Evolutionary conservation across 92 coral and sea anemone genomes (phyloP).

Genomic region (Micromussa lordhowensis): DNA sequence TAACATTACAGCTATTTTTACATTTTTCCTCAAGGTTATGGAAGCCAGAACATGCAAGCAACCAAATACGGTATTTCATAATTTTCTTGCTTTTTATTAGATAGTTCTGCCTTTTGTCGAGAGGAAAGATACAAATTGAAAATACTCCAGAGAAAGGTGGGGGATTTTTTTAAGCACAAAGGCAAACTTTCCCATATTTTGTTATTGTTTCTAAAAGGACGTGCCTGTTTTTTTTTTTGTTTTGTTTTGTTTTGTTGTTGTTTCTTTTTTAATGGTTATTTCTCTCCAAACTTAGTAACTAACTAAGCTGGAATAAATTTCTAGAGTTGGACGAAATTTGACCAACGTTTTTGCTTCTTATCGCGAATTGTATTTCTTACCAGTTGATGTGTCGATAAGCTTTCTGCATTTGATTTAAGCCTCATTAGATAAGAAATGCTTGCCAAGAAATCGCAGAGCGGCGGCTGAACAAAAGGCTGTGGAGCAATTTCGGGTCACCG

Average conservation of each 20-base stretch:
- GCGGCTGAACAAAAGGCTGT: slow-evolving; percentile 5
- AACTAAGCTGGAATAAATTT: background rate
- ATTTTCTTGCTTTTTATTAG: background rate
- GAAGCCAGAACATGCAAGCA: background rate
- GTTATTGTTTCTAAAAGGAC: background rate
- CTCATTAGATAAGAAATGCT: slow-evolving; percentile 7
- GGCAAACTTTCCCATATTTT: no score
- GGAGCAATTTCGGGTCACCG: background rate
- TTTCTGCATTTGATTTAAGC: slow-evolving; percentile 25
- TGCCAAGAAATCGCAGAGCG: background rate
- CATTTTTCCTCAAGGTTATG: no score
- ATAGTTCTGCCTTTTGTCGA: background rate
- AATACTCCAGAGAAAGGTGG: background rate
- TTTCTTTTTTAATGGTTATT: background rate
- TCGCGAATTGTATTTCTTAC: slow-evolving; percentile 10
- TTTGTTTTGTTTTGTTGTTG: no score
- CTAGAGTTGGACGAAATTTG: slow-evolving; percentile 6
- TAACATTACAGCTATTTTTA: slow-evolving; percentile 3
- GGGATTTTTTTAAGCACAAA: background rate
- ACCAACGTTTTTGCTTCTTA: slow-evolving; percentile 4
- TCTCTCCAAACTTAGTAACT: background rate
- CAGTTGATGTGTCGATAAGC: slow-evolving; percentile 40
- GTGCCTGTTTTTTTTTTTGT: background rate
- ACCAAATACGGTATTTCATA: background rate
- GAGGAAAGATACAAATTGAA: background rate